Evolutionary conservation across 2,888 invertebrate genomes (phyloP).

Genomic region (Megaustenia siamemsis): DNA sequence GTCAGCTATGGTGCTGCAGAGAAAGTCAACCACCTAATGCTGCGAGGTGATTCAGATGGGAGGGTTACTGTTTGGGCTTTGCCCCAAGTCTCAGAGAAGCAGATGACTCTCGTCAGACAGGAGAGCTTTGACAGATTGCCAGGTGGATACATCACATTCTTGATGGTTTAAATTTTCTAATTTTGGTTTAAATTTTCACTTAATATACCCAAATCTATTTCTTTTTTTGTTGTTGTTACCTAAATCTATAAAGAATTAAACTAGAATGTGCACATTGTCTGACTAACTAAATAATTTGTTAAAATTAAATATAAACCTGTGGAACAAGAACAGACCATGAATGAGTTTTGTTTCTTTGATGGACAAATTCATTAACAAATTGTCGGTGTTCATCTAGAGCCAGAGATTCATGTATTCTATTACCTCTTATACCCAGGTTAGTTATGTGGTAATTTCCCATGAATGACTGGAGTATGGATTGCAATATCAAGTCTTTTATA

Average conservation of each 20-base stretch:
- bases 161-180: too few relatives aligned
- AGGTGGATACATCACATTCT: too few relatives aligned
- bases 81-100: slow-evolving; percentile 88
- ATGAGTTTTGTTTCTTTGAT: background rate
- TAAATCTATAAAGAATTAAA: too few relatives aligned
- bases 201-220: too few relatives aligned
- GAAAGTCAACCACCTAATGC: slow-evolving; percentile 82
- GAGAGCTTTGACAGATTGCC: slow-evolving; percentile 82
- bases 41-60: slow-evolving; percentile 95
- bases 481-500: too few relatives aligned
- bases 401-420: background rate
- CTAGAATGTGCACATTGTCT: too few relatives aligned
- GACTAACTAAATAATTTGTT: too few relatives aligned
- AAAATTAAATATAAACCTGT: too few relatives aligned
- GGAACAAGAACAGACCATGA: too few relatives aligned
- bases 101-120: slow-evolving; percentile 84
- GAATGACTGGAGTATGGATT: background rate
- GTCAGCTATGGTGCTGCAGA: slow-evolving; percentile 84
- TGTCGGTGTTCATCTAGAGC: background rate
- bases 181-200: too few relatives aligned
- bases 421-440: background rate
- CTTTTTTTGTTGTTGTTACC: too few relatives aligned
- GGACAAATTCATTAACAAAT: background rate
- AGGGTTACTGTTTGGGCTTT: slow-evolving; percentile 93
- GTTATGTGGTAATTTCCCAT: background rate